phyloP scores from a whole-genome alignment of 2,888 invertebrate genomes.

The Pristionchus mayeri region DNA sequence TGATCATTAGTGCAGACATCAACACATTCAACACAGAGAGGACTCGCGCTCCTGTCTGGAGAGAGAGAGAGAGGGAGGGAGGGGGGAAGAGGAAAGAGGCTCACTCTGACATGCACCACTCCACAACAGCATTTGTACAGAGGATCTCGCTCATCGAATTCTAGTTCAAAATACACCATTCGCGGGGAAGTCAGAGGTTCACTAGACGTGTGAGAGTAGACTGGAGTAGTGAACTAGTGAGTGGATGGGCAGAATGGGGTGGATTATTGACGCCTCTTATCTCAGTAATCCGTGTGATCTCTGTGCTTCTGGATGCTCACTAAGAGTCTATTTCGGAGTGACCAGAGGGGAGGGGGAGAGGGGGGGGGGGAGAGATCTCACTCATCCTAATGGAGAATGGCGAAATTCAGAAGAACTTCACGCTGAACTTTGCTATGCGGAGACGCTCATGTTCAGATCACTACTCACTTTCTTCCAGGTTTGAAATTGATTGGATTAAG shows the following conservation, averaged over 20 bases:
- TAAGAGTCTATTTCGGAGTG: background rate
- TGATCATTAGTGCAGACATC: background rate
- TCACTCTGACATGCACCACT: constrained; percentile 21
- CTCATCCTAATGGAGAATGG: too few species aligned
- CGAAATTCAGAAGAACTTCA: constrained; percentile 79
- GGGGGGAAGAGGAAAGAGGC: background rate
- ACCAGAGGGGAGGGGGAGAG: background rate
- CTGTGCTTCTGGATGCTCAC: background rate
- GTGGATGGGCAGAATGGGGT: background rate
- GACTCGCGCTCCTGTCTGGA: background rate
- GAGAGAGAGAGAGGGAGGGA: background rate
- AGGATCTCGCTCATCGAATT: constrained; percentile 38
- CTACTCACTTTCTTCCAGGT: constrained; percentile 90
- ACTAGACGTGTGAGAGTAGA: background rate
- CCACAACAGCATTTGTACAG: constrained; percentile 44
- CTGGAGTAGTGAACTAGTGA: background rate
- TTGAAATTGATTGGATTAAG: background rate
- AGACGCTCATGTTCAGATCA: constrained; percentile 89
- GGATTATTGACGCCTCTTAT: constrained; percentile 6
- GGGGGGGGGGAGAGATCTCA: too few species aligned
- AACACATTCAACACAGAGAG: background rate
- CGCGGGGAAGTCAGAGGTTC: background rate
- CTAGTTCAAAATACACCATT: background rate
- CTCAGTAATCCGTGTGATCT: background rate
- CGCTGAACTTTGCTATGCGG: constrained; percentile 95